Evolutionary conservation across 2,888 invertebrate species (phyloP).

Genomic region (Thymelicus acteon): DNA sequence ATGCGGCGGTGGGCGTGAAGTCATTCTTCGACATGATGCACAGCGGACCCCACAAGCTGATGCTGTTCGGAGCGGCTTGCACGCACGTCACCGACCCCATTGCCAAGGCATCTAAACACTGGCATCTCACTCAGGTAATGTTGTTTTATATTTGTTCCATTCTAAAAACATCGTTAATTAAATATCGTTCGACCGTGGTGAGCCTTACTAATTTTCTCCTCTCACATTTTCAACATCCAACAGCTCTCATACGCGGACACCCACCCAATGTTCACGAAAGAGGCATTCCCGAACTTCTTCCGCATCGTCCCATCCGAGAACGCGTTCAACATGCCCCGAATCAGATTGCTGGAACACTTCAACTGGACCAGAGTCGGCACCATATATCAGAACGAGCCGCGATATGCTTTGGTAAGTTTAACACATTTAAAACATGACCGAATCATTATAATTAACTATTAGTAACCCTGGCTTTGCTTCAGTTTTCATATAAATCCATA

Average conservation of each 20-base stretch:
- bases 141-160: not conserved
- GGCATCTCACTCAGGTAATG: conserved; percentile 96
- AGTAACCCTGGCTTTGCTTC: too few species aligned
- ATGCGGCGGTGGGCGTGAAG: conserved; percentile 96
- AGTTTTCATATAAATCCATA: too few species aligned
- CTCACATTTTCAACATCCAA: not conserved
- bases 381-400: conserved; percentile 97
- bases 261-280: conserved; percentile 97
- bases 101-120: conserved; percentile 98
- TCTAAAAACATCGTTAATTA: too few species aligned
- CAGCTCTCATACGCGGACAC: conserved; percentile 98
- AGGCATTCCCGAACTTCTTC: conserved; percentile 98
- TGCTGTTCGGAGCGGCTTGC: conserved; percentile 98
- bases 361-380: conserved; percentile 99
- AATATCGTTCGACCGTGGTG: too few species aligned
- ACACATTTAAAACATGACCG: too few species aligned
- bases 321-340: conserved; percentile 96
- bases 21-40: conserved; percentile 99
- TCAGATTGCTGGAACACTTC: conserved; percentile 94
- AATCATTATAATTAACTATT: too few species aligned
- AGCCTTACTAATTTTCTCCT: not conserved
- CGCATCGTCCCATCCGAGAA: conserved; percentile 98
- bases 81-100: conserved; percentile 98
- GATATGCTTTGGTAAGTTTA: conserved; percentile 92
- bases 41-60: conserved; percentile 95